phyloP scores from a whole-genome alignment of 1,140 invertebrate genomes.

The Diorhabda carinulata region DNA sequence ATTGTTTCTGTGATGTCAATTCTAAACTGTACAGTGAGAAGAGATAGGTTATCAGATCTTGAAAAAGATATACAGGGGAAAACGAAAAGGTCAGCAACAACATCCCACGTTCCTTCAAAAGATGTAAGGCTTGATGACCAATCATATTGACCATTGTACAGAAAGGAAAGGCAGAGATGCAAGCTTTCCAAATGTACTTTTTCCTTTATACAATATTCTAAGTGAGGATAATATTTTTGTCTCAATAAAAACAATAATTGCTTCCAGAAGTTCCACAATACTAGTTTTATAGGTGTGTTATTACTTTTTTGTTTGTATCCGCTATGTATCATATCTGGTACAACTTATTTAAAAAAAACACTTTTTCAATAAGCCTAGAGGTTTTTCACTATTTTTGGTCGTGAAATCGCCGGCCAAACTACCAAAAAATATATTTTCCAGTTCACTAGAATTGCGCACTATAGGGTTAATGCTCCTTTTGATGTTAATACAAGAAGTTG shows the following conservation, averaged over 20 bases:
- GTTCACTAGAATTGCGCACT: not conserved
- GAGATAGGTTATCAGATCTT: conserved; percentile 3
- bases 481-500: no score
- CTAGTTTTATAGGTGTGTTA: not conserved
- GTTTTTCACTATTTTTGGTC: no score
- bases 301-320: not conserved
- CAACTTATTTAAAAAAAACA: not conserved
- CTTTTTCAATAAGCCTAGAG: no score
- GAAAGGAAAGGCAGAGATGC: no score
- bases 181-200: conserved; percentile 10
- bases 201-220: conserved; percentile 10
- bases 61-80: not conserved
- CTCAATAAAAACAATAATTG: conserved; percentile 21
- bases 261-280: conserved; percentile 12
- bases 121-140: not conserved
- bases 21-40: not conserved
- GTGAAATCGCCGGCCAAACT: no score
- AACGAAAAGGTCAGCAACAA: conserved; percentile 3
- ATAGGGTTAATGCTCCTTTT: not conserved
- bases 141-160: not conserved
- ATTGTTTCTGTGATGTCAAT: not conserved
- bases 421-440: no score
- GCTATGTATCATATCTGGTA: not conserved
- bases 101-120: not conserved
- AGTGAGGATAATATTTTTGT: conserved; percentile 19